phyloP scores from a whole-genome alignment of 1,140 invertebrate genomes.

The Aleiodes sp. region DNA sequence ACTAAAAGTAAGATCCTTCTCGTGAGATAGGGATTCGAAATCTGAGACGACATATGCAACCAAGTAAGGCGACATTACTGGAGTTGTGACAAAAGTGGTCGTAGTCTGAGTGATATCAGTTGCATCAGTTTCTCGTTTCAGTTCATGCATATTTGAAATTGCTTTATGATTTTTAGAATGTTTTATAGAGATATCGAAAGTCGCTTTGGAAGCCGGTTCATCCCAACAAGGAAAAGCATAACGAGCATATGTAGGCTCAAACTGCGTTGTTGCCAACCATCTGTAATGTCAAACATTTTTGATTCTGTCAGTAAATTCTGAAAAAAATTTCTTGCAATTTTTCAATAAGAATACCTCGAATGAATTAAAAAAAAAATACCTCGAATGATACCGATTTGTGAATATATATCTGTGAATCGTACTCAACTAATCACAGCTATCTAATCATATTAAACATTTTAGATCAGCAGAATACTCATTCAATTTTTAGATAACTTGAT shows the following conservation, averaged over 20 bases:
- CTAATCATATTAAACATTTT: too few relatives aligned
- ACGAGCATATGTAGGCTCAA: slow-evolving; percentile 75
- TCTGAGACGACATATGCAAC: slow-evolving; percentile 81
- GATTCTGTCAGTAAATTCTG: too few relatives aligned
- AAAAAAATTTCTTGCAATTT: too few relatives aligned
- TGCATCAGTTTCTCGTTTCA: slow-evolving; percentile 38
- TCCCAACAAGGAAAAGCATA: slow-evolving; percentile 80
- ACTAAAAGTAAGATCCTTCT: slow-evolving; percentile 31
- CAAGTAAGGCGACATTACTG: slow-evolving; percentile 78
- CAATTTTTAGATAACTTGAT: background rate
- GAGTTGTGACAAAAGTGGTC: slow-evolving; percentile 43
- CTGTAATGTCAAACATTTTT: slow-evolving; percentile 34
- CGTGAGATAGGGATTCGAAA: slow-evolving; percentile 57
- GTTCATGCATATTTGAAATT: slow-evolving; percentile 78
- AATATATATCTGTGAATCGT: too few relatives aligned
- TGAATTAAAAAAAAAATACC: background rate
- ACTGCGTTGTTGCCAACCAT: slow-evolving; percentile 71
- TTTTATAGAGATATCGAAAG: slow-evolving; percentile 66
- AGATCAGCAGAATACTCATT: too few relatives aligned
- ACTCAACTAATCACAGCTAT: too few relatives aligned
- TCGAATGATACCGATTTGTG: too few relatives aligned
- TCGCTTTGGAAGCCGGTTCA: slow-evolving; percentile 73
- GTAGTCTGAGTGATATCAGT: background rate
- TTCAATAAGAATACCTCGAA: background rate
- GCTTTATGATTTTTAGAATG: slow-evolving; percentile 51